Base-by-base conservation (phyloP, 2,113 vertebrate species). In the Microtus pennsylvanicus region DNA sequence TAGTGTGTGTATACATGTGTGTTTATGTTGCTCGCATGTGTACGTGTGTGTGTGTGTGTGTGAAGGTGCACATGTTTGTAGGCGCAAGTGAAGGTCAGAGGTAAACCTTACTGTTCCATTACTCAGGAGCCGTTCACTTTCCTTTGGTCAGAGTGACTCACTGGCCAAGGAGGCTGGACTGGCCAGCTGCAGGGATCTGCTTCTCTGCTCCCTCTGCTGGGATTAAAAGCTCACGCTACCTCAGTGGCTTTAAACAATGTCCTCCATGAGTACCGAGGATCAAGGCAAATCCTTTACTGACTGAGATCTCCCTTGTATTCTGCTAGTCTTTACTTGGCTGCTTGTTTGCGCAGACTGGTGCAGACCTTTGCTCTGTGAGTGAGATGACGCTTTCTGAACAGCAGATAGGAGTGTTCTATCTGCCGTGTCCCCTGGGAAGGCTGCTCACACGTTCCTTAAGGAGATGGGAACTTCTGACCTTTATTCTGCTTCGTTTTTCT, bases 321-420 rank as follows among this genome's bases (percentile, higher is more conserved):
- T 4, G 3, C 33, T 33, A 3, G 19, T 35, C 83, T 86, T 67
- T 21, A 17, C 12, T 42, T 50, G 63, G 42, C 65, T 47, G 81
- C n/a, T 26, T 30, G 9, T 22, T 47, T 22, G 10, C 13, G 0
- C 0, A 38, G 50, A 69, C 47, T 63, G 19, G 26, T 28, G 0
- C 5, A n/a, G 47, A 22, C 21, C 88, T 70, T 45, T 42, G 28
- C 22, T 80, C 47, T 74, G 28, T 28, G 16, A 70, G 17, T 72
- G 35, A 3, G 82, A 6, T 22, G 7, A 24, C n/a, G 0, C 67
- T 38, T 83, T 42, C 86, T 19, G 7, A 24, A 5, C 35, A 3
- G 7, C 13, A 1, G 33, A 12, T 22, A 2, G 2, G 0, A 3
- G 50, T 55, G 11, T 0, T 13, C n/a, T 13, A 0, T 55, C 55